These are phyloP conservation scores for Stercorarius parasiticus DNA, from an alignment of 2,113 vertebrate species.

Conservation along the genomic window DNA sequence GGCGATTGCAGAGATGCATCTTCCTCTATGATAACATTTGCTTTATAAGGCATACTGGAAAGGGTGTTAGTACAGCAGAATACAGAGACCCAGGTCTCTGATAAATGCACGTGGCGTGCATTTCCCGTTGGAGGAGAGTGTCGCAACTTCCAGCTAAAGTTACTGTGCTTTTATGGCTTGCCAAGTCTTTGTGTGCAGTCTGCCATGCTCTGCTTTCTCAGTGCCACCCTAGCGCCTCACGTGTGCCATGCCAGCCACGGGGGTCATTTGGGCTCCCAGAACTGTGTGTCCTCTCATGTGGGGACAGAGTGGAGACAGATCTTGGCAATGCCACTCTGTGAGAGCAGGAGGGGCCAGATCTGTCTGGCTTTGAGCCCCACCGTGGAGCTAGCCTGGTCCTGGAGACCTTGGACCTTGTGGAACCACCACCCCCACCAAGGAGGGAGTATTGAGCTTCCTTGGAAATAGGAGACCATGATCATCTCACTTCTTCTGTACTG, in stretches of 20 bases:
- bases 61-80: not conserved
- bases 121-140: not conserved
- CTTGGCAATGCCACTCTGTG: not conserved
- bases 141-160: not conserved
- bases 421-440: not conserved
- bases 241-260: rapidly evolving
- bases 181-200: not conserved
- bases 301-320: not conserved
- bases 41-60: not conserved
- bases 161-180: not conserved
- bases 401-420: not conserved
- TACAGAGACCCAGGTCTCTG: not conserved
- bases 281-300: not conserved
- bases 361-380: not conserved
- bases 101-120: rapidly evolving
- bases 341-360: not conserved
- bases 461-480: not conserved
- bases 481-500: not conserved
- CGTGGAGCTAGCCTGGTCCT: not conserved
- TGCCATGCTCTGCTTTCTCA: not conserved
- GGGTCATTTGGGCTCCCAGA: not conserved
- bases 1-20: not conserved
- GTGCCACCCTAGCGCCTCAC: not conserved
- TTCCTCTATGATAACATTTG: not conserved
- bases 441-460: not conserved